Conservation (phyloP, 2,888 invertebrate genomes). For the Metopia argyrocephala region DNA sequence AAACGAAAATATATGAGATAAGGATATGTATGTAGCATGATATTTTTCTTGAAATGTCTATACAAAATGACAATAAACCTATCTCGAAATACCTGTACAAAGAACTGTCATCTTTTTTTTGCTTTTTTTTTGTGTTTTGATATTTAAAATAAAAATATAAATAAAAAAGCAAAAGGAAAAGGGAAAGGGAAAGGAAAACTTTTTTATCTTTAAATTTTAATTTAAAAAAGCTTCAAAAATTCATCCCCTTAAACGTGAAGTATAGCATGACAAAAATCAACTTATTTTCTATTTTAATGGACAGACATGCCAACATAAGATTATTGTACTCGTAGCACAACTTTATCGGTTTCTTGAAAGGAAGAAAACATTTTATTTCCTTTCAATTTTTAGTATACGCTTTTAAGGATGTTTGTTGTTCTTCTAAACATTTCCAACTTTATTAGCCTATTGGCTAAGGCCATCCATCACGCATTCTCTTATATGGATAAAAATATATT, state of each 20-base stretch:
- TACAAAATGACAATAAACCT: not conserved
- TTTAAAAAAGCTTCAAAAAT: not conserved
- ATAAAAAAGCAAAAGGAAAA: too few relatives aligned
- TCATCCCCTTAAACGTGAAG: not conserved
- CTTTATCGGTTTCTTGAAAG: conserved; percentile 37
- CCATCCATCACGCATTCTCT: too few relatives aligned
- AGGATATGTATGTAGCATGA: conserved; percentile 1
- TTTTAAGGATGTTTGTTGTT: not conserved
- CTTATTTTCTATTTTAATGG: conserved; percentile 1
- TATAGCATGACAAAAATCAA: conserved; percentile 17
- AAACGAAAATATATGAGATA: not conserved
- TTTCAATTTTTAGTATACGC: not conserved
- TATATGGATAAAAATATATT: not conserved
- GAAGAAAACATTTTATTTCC: too few relatives aligned
- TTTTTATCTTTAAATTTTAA: conserved; percentile 11
- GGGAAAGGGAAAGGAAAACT: conserved; percentile 5
- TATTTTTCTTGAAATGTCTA: not conserved
- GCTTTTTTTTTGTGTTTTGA: too few relatives aligned
- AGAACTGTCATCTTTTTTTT: conserved; percentile 32
- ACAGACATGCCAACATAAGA: conserved; percentile 9
- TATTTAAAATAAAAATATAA: conserved; percentile 17
- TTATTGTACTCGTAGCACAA: conserved; percentile 7
- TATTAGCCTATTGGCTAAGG: too few relatives aligned
- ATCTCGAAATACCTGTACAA: conserved; percentile 34
- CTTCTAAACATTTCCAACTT: too few relatives aligned